Percentiles rank a stretch among this genome's conserved stretches.
These are phyloP conservation scores for Pelodiscus sinensis DNA, from an alignment of 2,113 vertebrate genomes.

Conservation along the genomic window DNA sequence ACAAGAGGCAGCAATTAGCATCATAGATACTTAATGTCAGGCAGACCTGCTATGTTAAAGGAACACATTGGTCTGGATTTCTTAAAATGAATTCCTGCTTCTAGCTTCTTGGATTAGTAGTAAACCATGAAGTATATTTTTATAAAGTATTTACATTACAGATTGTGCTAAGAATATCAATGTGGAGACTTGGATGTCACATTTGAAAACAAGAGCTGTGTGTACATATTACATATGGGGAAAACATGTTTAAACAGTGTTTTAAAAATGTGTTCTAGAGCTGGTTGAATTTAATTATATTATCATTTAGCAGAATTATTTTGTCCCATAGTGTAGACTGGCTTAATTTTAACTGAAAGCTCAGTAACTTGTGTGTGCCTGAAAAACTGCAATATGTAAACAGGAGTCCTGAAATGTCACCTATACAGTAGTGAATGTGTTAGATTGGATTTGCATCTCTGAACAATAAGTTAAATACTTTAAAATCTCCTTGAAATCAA, in stretches of 20 bases:
- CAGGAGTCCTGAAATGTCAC: not conserved
- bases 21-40: constrained; percentile 22
- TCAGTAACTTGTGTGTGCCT: constrained; percentile 33
- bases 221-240: not conserved
- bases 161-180: not conserved
- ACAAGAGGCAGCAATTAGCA: constrained; percentile 4
- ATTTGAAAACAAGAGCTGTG: not conserved
- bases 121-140: not conserved
- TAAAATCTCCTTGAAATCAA: constrained; percentile 73
- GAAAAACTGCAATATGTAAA: constrained; percentile 1
- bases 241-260: not conserved
- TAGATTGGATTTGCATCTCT: constrained; percentile 50
- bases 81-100: constrained; percentile 29
- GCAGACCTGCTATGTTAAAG: not conserved
- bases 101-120: constrained; percentile 12
- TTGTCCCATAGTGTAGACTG: not conserved
- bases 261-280: not conserved
- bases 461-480: constrained; percentile 59
- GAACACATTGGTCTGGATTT: constrained; percentile 29
- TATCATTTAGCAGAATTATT: constrained; percentile 18
- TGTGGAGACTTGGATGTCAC: not conserved
- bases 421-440: constrained; percentile 4
- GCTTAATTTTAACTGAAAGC: constrained; percentile 19
- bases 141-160: not conserved
- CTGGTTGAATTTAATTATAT: constrained; percentile 1